Conservation (phyloP, 1,140 invertebrate genomes). For the Penaeus chinensis region DNA sequence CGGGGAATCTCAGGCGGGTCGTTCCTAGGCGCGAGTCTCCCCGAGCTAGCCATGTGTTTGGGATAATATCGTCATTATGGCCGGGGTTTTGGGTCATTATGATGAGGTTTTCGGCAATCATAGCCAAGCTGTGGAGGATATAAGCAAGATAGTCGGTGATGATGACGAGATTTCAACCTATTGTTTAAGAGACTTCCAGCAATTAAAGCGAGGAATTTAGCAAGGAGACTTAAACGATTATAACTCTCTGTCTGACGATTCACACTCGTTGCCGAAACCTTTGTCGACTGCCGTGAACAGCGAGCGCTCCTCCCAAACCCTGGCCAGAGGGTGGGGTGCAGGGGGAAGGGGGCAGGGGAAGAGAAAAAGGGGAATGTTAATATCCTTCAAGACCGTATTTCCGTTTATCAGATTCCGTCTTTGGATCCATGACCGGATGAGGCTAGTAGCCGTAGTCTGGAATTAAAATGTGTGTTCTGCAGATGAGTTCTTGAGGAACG, state of each 20-base stretch:
- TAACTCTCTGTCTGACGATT: too few relatives aligned
- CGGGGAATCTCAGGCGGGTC: constrained; percentile 50
- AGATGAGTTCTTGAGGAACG: constrained; percentile 4
- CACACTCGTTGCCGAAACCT: too few relatives aligned
- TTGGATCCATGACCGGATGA: too few relatives aligned
- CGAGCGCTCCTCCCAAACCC: background rate
- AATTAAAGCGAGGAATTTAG: background rate
- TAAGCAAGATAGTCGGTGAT: too few relatives aligned
- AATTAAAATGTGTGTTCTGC: too few relatives aligned
- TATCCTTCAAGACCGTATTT: too few relatives aligned
- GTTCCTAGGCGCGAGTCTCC: constrained; percentile 51
- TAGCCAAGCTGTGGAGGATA: too few relatives aligned
- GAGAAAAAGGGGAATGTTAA: background rate
- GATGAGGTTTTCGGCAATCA: constrained; percentile 26
- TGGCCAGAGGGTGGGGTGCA: constrained; percentile 2
- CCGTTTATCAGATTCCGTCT: too few relatives aligned
- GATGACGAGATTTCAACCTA: constrained; percentile 11
- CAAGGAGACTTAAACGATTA: too few relatives aligned
- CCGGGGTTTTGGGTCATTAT: constrained; percentile 38
- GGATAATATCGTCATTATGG: constrained; percentile 61
- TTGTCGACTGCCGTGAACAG: too few relatives aligned
- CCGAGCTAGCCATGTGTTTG: constrained; percentile 56
- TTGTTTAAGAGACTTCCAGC: constrained; percentile 11
- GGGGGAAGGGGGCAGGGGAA: background rate
- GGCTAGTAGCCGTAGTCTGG: too few relatives aligned